phyloP scores from a whole-genome alignment of 2,888 invertebrate species.

The Andrena flavipes region DNA sequence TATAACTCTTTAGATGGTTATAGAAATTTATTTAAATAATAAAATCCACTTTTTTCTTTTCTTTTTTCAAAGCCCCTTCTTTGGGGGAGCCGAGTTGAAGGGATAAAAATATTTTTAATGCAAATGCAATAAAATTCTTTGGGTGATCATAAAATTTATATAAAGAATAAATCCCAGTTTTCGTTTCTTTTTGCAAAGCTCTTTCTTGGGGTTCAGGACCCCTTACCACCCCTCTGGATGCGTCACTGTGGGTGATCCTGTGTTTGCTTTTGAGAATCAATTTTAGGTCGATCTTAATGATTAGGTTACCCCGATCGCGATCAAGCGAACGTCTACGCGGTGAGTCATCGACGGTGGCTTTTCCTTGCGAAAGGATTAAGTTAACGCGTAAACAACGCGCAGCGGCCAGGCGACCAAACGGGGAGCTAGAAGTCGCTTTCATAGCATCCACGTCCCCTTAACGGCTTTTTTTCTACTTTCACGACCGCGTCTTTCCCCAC shows the following conservation, averaged over 20 bases:
- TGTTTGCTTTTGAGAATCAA: conserved; percentile 7
- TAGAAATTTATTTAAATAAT: too few species aligned
- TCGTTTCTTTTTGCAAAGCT: too few species aligned
- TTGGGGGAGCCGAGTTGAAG: too few species aligned
- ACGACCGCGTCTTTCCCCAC: background rate
- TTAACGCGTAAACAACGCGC: conserved; percentile 28
- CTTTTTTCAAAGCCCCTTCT: too few species aligned
- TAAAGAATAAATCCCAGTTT: too few species aligned
- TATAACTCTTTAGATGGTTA: too few species aligned
- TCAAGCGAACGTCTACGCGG: conserved; percentile 24
- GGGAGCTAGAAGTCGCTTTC: conserved; percentile 5
- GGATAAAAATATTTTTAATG: too few species aligned
- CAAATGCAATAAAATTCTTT: too few species aligned
- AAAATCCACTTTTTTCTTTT: too few species aligned
- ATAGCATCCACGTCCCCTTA: background rate
- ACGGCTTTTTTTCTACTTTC: conserved; percentile 30
- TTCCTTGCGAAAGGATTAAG: conserved; percentile 54
- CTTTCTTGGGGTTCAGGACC: too few species aligned
- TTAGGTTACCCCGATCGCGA: conserved; percentile 31
- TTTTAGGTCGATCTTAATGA: conserved; percentile 26
- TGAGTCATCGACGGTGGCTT: conserved; percentile 41
- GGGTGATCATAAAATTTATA: too few species aligned
- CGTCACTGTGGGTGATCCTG: background rate
- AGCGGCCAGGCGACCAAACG: conserved; percentile 8
- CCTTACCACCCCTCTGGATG: too few species aligned